Conservation (phyloP, 1,140 invertebrate genomes). For the Proctacanthus coquilletti region DNA sequence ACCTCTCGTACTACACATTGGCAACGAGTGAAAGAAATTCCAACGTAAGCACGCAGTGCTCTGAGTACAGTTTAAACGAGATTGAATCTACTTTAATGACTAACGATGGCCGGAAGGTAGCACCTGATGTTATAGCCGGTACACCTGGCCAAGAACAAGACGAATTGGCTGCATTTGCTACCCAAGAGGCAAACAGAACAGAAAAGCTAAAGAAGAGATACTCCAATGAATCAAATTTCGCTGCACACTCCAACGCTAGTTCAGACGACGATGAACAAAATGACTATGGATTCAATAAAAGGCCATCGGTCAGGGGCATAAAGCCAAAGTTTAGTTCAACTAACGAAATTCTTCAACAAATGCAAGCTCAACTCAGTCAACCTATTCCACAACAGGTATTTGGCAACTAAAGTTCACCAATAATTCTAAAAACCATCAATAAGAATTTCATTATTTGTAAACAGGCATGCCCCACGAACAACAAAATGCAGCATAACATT, state of each 20-base stretch:
- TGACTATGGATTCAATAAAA: constrained; percentile 75
- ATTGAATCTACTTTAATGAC: constrained; percentile 38
- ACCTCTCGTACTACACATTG: constrained; percentile 50
- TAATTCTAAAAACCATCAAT: too few species aligned
- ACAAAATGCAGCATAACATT: too few species aligned
- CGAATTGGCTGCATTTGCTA: constrained; percentile 66
- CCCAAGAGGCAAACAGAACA: constrained; percentile 62
- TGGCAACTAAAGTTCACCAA: too few species aligned
- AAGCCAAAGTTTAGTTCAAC: constrained; percentile 47
- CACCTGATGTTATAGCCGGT: constrained; percentile 61
- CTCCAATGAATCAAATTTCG: constrained; percentile 32
- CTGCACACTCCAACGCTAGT: constrained; percentile 30
- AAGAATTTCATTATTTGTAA: too few species aligned
- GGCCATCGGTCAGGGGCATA: constrained; percentile 61
- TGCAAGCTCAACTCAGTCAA: constrained; percentile 51
- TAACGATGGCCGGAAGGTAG: constrained; percentile 29
- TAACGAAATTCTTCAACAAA: constrained; percentile 65
- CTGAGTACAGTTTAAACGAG: constrained; percentile 47
- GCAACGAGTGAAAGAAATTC: constrained; percentile 35
- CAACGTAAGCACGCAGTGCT: constrained; percentile 32
- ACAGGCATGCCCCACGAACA: too few species aligned
- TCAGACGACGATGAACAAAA: constrained; percentile 65
- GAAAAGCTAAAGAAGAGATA: constrained; percentile 65
- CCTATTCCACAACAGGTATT: constrained; percentile 24
- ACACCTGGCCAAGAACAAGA: constrained; percentile 49